Conservation (phyloP, 2,888 invertebrate species). For the Lamproptera curius region DNA sequence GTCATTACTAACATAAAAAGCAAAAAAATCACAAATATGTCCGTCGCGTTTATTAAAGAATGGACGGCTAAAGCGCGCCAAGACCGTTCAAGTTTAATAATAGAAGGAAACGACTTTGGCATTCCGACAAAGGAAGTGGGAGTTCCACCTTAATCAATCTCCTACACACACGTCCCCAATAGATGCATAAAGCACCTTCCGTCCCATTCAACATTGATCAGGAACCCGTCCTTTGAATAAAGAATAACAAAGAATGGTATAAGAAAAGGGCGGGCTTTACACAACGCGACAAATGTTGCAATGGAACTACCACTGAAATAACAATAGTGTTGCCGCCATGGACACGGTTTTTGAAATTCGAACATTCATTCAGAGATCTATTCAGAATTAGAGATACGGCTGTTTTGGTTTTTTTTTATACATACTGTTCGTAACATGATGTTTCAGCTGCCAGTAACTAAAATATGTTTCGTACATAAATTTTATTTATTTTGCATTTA, state of each 20-base stretch:
- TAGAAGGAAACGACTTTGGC: constrained; percentile 4
- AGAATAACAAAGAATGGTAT: constrained; percentile 29
- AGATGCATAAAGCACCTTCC: constrained; percentile 26
- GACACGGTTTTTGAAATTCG: too few species aligned
- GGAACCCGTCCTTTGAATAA: constrained; percentile 38
- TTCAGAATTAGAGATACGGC: neutral
- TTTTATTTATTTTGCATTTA: too few species aligned
- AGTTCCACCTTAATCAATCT: constrained; percentile 22
- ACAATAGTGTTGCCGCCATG: too few species aligned
- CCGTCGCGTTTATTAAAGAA: constrained; percentile 1
- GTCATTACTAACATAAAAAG: too few species aligned
- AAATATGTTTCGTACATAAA: too few species aligned
- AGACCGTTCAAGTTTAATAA: constrained; percentile 7
- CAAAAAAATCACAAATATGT: too few species aligned
- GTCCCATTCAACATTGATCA: constrained; percentile 38
- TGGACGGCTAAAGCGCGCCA: neutral
- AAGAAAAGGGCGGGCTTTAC: constrained; percentile 23
- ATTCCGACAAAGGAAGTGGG: constrained; percentile 7
- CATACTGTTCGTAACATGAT: neutral
- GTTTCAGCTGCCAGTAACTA: neutral
- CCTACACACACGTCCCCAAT: constrained; percentile 21
- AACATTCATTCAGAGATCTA: neutral
- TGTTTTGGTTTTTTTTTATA: neutral
- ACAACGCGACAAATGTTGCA: neutral
- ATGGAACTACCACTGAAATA: too few species aligned